phyloP scores from a whole-genome alignment of 2,797 vertebrate species.

The Rhyacichthys aspro region DNA sequence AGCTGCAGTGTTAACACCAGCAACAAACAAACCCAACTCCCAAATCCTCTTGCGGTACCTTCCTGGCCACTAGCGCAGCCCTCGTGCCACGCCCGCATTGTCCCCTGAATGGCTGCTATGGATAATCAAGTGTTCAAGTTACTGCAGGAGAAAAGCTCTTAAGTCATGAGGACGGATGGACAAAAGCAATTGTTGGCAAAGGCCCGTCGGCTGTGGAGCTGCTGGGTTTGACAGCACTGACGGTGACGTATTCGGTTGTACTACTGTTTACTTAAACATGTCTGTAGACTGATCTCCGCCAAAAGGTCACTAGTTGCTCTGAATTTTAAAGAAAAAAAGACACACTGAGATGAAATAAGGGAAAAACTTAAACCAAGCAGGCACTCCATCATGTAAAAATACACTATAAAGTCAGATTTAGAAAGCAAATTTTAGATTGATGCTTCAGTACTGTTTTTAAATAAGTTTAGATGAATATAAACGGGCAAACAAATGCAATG shows the following conservation, averaged over 20 bases:
- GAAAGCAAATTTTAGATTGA: too few relatives aligned
- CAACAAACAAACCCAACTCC: conserved; percentile 53
- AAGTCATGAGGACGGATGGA: conserved; percentile 57
- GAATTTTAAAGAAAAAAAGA: too few relatives aligned
- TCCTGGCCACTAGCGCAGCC: conserved; percentile 22
- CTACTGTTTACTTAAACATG: too few relatives aligned
- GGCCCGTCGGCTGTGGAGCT: conserved; percentile 37
- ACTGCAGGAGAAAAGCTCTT: conserved; percentile 57
- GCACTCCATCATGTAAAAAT: too few relatives aligned
- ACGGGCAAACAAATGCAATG: too few relatives aligned
- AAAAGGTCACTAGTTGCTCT: too few relatives aligned
- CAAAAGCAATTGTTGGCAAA: conserved; percentile 58
- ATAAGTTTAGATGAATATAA: too few relatives aligned
- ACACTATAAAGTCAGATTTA: too few relatives aligned
- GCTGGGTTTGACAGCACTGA: conserved; percentile 50
- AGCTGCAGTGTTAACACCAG: conserved; percentile 22
- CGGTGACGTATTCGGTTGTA: conserved; percentile 26
- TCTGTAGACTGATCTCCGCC: too few relatives aligned
- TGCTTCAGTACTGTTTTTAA: too few relatives aligned
- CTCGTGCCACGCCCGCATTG: conserved; percentile 46
- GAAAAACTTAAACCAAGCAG: too few relatives aligned
- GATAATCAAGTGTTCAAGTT: conserved; percentile 61
- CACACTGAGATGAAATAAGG: too few relatives aligned
- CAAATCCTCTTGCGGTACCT: conserved; percentile 17
- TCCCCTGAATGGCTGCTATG: conserved; percentile 43